Percentiles rank a stretch among this genome's conserved stretches.
phyloP scores from a whole-genome alignment of 1,140 invertebrate genomes.

The Vanessa atalanta region DNA sequence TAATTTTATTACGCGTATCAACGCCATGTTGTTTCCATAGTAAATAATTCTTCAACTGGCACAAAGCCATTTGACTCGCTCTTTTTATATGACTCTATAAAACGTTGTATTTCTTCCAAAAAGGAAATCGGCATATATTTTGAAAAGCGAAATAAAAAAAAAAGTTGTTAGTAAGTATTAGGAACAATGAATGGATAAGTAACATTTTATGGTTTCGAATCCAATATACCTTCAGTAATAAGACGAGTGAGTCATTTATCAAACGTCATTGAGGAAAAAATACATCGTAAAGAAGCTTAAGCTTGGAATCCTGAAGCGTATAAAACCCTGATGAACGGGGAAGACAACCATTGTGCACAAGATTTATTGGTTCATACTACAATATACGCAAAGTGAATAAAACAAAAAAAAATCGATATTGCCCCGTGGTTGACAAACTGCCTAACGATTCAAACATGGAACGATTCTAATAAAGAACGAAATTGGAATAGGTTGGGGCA shows the following conservation, averaged over 20 bases:
- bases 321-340: slow-evolving; percentile 48
- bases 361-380: slow-evolving; percentile 46
- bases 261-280: slow-evolving; percentile 39
- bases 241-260: slow-evolving; percentile 48
- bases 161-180: slow-evolving; percentile 10
- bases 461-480: slow-evolving; percentile 49
- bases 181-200: neutral
- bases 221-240: slow-evolving; percentile 35
- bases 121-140: slow-evolving; percentile 14
- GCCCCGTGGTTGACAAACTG: slow-evolving; percentile 48
- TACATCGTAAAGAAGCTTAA: slow-evolving; percentile 46
- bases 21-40: neutral
- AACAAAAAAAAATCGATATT: slow-evolving; percentile 51
- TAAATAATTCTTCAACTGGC: slow-evolving; percentile 23
- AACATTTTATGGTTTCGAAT: neutral
- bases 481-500: slow-evolving; percentile 45
- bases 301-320: slow-evolving; percentile 40
- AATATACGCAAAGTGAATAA: slow-evolving; percentile 31
- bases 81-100: slow-evolving; percentile 18
- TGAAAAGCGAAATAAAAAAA: slow-evolving; percentile 11
- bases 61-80: slow-evolving; percentile 3
- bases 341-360: slow-evolving; percentile 43
- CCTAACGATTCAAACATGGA: slow-evolving; percentile 37
- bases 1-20: slow-evolving; percentile 16
- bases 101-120: slow-evolving; percentile 7